These are phyloP conservation scores for Pachyuromys duprasi DNA, from an alignment of 2,797 vertebrate species.

Conservation along the genomic window DNA sequence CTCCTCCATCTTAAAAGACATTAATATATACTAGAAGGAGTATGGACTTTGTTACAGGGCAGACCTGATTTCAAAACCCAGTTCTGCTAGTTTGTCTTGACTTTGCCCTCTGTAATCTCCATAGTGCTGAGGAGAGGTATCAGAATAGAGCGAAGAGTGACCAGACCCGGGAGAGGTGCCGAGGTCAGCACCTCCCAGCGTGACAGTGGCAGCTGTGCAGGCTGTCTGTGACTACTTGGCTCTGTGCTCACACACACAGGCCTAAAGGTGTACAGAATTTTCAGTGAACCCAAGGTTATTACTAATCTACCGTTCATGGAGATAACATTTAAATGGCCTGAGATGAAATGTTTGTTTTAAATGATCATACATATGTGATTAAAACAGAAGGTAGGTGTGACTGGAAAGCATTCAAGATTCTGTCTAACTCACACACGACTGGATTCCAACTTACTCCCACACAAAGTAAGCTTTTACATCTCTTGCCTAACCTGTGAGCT, in stretches of 20 bases:
- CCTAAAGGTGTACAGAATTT: slow-evolving; percentile 38
- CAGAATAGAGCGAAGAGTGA: slow-evolving; percentile 39
- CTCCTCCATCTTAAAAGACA: background rate
- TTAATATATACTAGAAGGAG: background rate
- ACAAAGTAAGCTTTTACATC: slow-evolving; percentile 80
- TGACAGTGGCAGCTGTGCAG: background rate
- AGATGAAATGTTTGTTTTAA: slow-evolving; percentile 79
- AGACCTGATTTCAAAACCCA: background rate
- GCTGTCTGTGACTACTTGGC: background rate
- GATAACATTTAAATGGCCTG: slow-evolving; percentile 75
- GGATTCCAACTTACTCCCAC: slow-evolving; percentile 84
- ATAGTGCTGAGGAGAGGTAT: slow-evolving; percentile 30
- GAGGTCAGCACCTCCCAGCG: background rate
- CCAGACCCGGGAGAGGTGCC: background rate
- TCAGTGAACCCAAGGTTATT: slow-evolving; percentile 55
- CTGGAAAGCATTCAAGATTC: slow-evolving; percentile 85
- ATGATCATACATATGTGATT: slow-evolving; percentile 83
- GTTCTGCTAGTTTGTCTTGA: background rate
- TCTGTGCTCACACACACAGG: background rate
- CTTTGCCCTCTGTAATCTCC: slow-evolving; percentile 33
- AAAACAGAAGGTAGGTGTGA: slow-evolving; percentile 81
- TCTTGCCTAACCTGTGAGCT: slow-evolving; percentile 75
- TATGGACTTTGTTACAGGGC: background rate
- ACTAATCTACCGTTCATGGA: slow-evolving; percentile 53
- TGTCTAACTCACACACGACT: slow-evolving; percentile 82